phyloP scores from a whole-genome alignment of 2,888 invertebrate genomes.

The Andrena marginata region DNA sequence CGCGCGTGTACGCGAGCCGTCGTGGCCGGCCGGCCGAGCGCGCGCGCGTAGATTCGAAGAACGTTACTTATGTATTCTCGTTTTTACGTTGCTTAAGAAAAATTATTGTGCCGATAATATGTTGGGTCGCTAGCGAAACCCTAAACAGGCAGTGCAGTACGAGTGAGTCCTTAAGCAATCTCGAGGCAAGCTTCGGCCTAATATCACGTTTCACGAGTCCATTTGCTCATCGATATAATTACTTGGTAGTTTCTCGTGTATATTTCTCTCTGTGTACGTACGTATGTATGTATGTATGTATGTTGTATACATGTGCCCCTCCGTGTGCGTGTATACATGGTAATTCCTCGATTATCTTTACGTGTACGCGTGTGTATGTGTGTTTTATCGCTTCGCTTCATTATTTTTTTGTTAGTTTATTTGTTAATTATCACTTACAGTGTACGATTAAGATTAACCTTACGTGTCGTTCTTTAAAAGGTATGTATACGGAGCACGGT shows the following conservation, averaged over 20 bases:
- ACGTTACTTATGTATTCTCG: slow-evolving; percentile 66
- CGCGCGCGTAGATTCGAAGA: slow-evolving; percentile 67
- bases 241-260: slow-evolving; percentile 54
- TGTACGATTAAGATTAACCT: slow-evolving; percentile 80
- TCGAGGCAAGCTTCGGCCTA: slow-evolving; percentile 85
- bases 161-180: slow-evolving; percentile 85
- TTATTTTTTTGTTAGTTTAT: slow-evolving; percentile 62
- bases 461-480: slow-evolving; percentile 72
- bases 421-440: slow-evolving; percentile 80
- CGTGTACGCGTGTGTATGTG: slow-evolving; percentile 27
- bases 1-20: slow-evolving; percentile 49
- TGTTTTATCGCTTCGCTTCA: slow-evolving; percentile 62
- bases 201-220: slow-evolving; percentile 85
- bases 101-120: slow-evolving; percentile 85
- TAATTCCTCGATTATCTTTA: slow-evolving; percentile 65
- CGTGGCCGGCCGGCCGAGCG: slow-evolving; percentile 32
- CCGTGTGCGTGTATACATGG: slow-evolving; percentile 47
- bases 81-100: slow-evolving; percentile 84
- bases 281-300: slow-evolving; percentile 37
- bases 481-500: slow-evolving; percentile 81
- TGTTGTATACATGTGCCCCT: slow-evolving; percentile 20
- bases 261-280: slow-evolving; percentile 19
- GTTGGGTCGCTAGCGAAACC: slow-evolving; percentile 84
- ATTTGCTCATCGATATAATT: slow-evolving; percentile 83
- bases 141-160: slow-evolving; percentile 85